Conservation (phyloP, 2,113 vertebrate species). For the Tetrax tetrax region DNA sequence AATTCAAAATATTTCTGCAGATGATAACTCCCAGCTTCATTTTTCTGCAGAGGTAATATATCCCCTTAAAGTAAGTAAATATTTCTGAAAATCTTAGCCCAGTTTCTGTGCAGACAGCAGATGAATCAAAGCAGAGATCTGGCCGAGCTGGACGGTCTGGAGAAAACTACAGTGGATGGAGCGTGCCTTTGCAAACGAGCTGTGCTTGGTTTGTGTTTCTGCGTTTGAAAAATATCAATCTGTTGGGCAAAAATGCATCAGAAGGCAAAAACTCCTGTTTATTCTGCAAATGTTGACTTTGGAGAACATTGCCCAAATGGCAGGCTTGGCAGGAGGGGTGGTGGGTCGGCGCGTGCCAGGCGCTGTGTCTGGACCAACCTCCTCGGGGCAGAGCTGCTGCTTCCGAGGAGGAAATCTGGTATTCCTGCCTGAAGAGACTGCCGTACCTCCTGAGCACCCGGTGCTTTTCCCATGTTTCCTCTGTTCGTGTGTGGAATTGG, state of each 20-base stretch:
- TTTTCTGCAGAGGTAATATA: not conserved
- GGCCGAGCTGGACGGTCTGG: not conserved
- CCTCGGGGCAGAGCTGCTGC: not conserved
- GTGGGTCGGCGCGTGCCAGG: accelerated
- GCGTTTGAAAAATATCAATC: not conserved
- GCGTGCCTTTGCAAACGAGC: not conserved
- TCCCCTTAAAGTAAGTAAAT: not conserved
- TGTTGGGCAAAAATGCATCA: not conserved
- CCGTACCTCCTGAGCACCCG: too few species aligned
- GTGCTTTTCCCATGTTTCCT: too few species aligned
- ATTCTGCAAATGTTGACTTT: not conserved
- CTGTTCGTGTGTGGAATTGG: too few species aligned
- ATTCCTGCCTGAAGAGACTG: too few species aligned
- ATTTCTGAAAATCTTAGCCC: not conserved
- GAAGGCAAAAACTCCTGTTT: not conserved
- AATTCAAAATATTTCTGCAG: not conserved
- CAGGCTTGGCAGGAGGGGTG: not conserved
- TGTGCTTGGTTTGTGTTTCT: not conserved
- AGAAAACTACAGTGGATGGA: accelerated
- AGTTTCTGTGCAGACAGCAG: not conserved
- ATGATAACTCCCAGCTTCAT: not conserved
- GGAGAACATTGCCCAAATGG: not conserved
- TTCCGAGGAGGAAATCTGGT: too few species aligned
- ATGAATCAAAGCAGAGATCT: not conserved
- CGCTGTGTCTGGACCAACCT: not conserved